Base-by-base conservation (phyloP, 2,888 invertebrate genomes). In the Metalampra italica region DNA sequence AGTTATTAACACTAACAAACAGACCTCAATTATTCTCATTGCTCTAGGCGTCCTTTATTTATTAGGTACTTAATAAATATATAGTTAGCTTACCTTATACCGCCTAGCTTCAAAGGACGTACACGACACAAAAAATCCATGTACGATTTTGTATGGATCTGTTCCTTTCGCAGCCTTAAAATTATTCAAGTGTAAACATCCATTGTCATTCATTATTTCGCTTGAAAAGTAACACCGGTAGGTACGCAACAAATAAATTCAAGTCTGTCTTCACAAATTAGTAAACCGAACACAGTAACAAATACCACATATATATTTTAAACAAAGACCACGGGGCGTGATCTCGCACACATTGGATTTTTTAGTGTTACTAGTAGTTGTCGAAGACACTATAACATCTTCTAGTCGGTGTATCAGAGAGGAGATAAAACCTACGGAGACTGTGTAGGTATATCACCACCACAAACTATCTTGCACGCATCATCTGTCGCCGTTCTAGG, bases 121-220 rank as follows among this genome's bases (percentile, higher is more conserved):
- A 78, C 95, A 94, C 57, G 96, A 93, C 50, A 96, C 94, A 82
- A 97, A 97, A 86, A 94, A 95, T 57, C 94, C 93, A 89, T 97
- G 95, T 66, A 97, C 94, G 66, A 96, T 91, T 86, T 91, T 92
- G 78, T 93, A 94, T 43, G 93, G 92, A 77, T 92, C 92, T 57
- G 92, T 91, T 64, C 95, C 95, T 80, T 94, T 93, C 46, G 92
- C 92, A 70, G 92, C 92, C 91, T 96, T 96, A 87, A 94, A 94
- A 87, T 92, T 92, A 84, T 91, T 93, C 75, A 96, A 88, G 90
- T 96, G 96, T 82, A 92, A 91, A 82, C 96, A 96, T 75, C 94
- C 93, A 91, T 88, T 90, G 85, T 92, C 91, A 87, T 91, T 92
- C 92, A 92, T 94, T 75, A 78, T 85, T 76, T 59, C 53, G 61